Conservation (phyloP, 2,113 vertebrate genomes). For the Rhinoptilus africanus region DNA sequence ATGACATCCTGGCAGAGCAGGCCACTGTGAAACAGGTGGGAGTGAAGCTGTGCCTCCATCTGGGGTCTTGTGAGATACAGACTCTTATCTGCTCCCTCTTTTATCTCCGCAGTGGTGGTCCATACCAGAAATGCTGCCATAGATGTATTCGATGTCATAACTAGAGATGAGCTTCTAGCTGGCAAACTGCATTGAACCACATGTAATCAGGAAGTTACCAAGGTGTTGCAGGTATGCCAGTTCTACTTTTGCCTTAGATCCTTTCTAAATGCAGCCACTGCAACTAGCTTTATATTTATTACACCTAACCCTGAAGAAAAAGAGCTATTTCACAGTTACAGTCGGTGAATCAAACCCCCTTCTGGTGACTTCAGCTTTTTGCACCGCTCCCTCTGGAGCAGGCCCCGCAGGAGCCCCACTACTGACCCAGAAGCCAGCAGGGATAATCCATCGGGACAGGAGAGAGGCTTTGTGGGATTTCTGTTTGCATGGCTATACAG, state of each 20-base stretch:
- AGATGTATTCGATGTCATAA: not conserved
- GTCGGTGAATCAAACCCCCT: not conserved
- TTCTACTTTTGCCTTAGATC: not conserved
- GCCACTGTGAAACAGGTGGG: not conserved
- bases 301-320: not conserved
- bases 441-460: accelerated
- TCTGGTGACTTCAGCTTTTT: not conserved
- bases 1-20: not conserved
- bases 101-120: not conserved
- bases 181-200: not conserved
- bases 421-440: not conserved
- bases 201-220: not conserved
- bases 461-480: not conserved
- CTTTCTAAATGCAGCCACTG: not conserved
- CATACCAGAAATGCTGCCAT: not conserved
- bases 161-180: not conserved
- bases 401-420: not conserved
- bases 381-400: not conserved
- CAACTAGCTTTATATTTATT: not conserved
- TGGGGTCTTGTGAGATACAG: not conserved
- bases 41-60: not conserved
- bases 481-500: not conserved
- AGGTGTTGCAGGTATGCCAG: not conserved
- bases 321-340: not conserved
- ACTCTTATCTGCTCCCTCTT: not conserved